Evolutionary conservation across 2,113 vertebrate genomes (phyloP), one percentile per base, ranked within the genome.

Genomic region (Asarcornis scutulata): DNA sequence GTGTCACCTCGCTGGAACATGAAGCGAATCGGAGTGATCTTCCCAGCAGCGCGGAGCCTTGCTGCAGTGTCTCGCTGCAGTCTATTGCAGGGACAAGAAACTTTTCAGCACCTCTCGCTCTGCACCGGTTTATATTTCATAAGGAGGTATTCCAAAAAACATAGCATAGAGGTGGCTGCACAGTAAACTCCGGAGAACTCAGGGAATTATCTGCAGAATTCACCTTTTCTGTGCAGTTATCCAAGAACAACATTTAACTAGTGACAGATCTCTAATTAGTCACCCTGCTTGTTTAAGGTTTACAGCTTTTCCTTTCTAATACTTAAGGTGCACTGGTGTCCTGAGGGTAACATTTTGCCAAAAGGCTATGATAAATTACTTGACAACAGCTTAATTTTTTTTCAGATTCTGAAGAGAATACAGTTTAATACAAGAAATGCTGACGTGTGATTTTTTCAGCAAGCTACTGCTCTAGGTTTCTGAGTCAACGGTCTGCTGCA

Each of bases 51-150:
- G 0, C 4, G 4, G 50, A 55, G 81, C 64, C 58, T 58, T 81
- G 55, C 77, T 32, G 62, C 60, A 67, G 73, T 55, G 53, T 58
- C 55, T 89, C 20, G 6, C 81, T 60, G 52, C 82, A 87, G 71
- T 11, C 11, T 11, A 4, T 32, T 68, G 84, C 21, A 25, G 76
- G 69, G 63, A 71, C 76, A 87, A 82, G 77, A 95, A 96, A 94
- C 81, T 95, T 96, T 86, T 59, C 1, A 7, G 38, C 29, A 40
- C 42, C 55, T 67, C 80, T 79, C 4, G 18, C 62, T 63, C 50
- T 38, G 21, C 26, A 1, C n/a, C 81, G 50, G 58, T 78, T 69
- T 72, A 48, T 75, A 34, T 18, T 75, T 85, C 60, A 7, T 86
- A 27, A 46, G 22, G 56, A 48, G 59, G 59, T 26, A 27, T 44